Evolutionary conservation across 2,113 vertebrate genomes (phyloP).

Genomic region (Oceanodroma tethys): DNA sequence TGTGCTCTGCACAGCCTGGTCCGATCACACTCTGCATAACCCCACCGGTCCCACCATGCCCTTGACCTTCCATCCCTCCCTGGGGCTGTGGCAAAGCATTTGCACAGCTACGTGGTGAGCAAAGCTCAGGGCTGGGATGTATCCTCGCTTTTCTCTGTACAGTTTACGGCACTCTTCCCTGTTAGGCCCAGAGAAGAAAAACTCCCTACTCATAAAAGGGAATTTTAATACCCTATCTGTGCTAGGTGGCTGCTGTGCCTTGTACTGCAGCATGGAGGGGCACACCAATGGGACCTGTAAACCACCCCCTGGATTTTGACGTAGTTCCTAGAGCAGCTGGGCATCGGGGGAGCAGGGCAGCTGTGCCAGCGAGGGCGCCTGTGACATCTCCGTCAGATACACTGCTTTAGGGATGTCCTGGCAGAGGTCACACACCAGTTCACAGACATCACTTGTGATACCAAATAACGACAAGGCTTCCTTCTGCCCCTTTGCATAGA

Average conservation of each 20-base stretch:
- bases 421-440: background rate
- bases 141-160: fast-evolving
- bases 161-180: background rate
- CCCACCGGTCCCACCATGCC: background rate
- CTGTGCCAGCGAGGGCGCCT: background rate
- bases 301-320: background rate
- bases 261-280: background rate
- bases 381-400: background rate
- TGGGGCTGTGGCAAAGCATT: background rate
- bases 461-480: background rate
- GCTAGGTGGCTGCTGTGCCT: background rate
- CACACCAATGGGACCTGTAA: background rate
- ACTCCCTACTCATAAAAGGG: background rate
- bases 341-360: fast-evolving
- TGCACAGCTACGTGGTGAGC: background rate
- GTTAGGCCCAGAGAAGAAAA: background rate
- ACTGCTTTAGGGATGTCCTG: background rate
- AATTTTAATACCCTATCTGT: background rate
- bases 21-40: background rate
- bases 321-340: background rate
- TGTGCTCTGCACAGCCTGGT: background rate
- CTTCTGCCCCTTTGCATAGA: background rate
- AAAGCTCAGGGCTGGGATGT: background rate
- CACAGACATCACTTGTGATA: background rate
- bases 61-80: background rate